Conservation (phyloP, 1,140 invertebrate genomes). For the Laodelphax striatellus region DNA sequence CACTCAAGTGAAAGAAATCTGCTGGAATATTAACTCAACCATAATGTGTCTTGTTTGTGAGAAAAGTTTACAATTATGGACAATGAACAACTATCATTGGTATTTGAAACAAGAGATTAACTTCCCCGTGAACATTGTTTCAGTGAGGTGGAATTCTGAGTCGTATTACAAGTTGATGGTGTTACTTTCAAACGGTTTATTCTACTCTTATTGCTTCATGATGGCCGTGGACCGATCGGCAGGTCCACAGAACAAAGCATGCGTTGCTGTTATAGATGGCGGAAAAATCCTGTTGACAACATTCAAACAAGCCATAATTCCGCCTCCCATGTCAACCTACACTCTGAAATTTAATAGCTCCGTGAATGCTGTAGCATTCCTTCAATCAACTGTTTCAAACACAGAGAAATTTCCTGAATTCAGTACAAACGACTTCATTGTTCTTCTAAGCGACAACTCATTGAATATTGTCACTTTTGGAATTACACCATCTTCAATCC, state of each 20-base stretch:
- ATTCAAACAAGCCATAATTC: conserved; percentile 58
- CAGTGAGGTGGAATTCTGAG: conserved; percentile 49
- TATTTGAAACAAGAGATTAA: conserved; percentile 66
- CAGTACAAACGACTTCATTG: too few species aligned
- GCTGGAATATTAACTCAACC: conserved; percentile 70
- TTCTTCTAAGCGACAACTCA: too few species aligned
- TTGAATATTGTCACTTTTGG: too few species aligned
- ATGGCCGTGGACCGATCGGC: conserved; percentile 48
- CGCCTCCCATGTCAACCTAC: conserved; percentile 69
- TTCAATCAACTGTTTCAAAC: too few species aligned
- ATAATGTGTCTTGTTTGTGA: conserved; percentile 51
- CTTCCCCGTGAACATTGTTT: conserved; percentile 37
- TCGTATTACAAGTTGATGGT: conserved; percentile 48
- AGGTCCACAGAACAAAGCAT: conserved; percentile 35
- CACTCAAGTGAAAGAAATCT: conserved; percentile 33
- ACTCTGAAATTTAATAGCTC: conserved; percentile 39
- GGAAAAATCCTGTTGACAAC: conserved; percentile 54
- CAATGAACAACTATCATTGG: conserved; percentile 81
- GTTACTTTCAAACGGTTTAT: conserved; percentile 35
- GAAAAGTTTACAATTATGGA: conserved; percentile 58
- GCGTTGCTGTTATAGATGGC: conserved; percentile 70
- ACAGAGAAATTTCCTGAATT: too few species aligned
- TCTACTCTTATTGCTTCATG: conserved; percentile 40
- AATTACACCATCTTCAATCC: too few species aligned
- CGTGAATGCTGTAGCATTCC: conserved; percentile 44